Percentiles rank a stretch among this genome's conserved stretches.
Evolutionary conservation across 2,113 vertebrate species (phyloP).

Genomic region (Nycticorax nycticorax): DNA sequence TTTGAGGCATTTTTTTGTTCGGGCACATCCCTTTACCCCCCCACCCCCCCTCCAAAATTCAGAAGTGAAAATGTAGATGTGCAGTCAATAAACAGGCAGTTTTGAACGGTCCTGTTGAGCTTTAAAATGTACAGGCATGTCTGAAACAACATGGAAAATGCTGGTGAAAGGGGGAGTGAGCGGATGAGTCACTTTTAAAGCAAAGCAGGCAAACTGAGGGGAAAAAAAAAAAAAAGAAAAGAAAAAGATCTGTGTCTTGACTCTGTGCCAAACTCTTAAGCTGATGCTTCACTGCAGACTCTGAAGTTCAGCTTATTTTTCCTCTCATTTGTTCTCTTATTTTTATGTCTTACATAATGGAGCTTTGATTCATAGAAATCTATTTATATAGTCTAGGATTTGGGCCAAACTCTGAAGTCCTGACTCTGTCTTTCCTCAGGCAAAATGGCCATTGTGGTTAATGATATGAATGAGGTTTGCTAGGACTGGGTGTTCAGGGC

Average conservation of each 20-base stretch:
- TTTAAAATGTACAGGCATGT: conserved; percentile 36
- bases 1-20: neutral
- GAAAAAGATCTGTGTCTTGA: conserved; percentile 42
- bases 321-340: conserved; percentile 62
- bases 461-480: conserved; percentile 11
- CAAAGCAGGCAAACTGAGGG: conserved; percentile 39
- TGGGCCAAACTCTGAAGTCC: conserved; percentile 43
- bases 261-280: conserved; percentile 57
- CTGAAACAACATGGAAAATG: conserved; percentile 50
- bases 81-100: neutral
- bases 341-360: conserved; percentile 63
- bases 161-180: conserved; percentile 15
- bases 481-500: neutral
- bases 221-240: neutral
- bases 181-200: conserved; percentile 56
- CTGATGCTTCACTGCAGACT: conserved; percentile 58
- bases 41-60: neutral
- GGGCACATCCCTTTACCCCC: neutral
- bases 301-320: conserved; percentile 63
- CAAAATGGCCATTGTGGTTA: conserved; percentile 32
- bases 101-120: neutral
- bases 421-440: conserved; percentile 33
- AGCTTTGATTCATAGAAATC: conserved; percentile 65
- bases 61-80: neutral
- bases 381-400: conserved; percentile 56